Base-by-base conservation (phyloP, 1,140 invertebrate species). In the Mercenaria mercenaria region DNA sequence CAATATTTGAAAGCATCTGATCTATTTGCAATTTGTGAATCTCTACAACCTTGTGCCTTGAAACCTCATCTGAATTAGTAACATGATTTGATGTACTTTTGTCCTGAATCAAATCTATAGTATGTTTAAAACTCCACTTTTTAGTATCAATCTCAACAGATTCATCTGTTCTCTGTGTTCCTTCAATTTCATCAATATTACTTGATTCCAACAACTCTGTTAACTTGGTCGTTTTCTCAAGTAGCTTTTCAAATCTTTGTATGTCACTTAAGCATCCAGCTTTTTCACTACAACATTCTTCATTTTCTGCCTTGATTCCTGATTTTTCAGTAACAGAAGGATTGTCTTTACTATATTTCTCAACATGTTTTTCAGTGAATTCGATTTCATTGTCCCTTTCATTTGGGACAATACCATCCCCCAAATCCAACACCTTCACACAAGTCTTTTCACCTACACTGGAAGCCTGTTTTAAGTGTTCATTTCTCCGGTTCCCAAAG, bases 171-270 rank as follows among this genome's bases (percentile, higher is more conserved):
- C 59, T 29, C 15, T 76, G 3, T 76, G n/a, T 79, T 79, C 50
- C 37, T 39, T 39, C 29, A 11, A 26, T 34, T 50, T 79, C 43
- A 79, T 39, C 20, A 2, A 79, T n/a, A 18, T 29, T 1, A 72
- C 34, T 72, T 4, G 67, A 72, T 41, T 39, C 23, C 29, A 72
- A 79, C 32, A 79, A 56, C n/a, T 47, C 32, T 26, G 8, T 79
- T 20, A 79, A 56, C n/a, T 47, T 20, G 8, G 8, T 79, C 26
- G 41, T 56, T 79, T 23, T 79, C 32, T 79, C 37, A 34, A 79
- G 23, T 50, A 79, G 50, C 74, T 79, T 52, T 29, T 79, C 50
- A 56, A 47, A 79, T 47, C 18, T 79, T 29, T 79, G 34, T 3
- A 50, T 56, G n/a, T 47, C 37, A 29, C 43, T 47, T 47, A 8